Evolutionary conservation across 2,888 invertebrate genomes (phyloP).

Genomic region (Eudemis profundana): DNA sequence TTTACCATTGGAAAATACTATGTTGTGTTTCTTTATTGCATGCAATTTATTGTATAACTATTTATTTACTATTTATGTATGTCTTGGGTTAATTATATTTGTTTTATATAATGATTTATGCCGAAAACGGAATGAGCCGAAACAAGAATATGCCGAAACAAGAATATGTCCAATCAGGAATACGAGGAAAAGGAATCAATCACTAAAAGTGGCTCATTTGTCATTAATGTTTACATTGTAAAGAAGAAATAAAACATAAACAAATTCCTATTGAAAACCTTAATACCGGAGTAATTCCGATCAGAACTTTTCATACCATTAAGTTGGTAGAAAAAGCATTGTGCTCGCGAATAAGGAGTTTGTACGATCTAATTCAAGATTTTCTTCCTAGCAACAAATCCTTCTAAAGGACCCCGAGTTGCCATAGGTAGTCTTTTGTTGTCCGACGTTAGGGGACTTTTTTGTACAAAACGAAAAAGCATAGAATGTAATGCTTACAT

Average conservation of each 20-base stretch:
- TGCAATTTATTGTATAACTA: too few species aligned
- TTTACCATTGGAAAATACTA: too few species aligned
- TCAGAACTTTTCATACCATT: conserved; percentile 10
- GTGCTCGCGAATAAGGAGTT: conserved; percentile 1
- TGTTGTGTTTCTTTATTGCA: too few species aligned
- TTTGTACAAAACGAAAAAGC: conserved; percentile 4
- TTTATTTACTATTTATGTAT: too few species aligned
- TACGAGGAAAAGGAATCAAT: too few species aligned
- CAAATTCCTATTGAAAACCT: not conserved
- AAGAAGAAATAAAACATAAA: not conserved
- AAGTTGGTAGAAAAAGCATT: not conserved
- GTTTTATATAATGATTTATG: too few species aligned
- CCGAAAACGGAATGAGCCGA: too few species aligned
- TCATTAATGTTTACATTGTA: too few species aligned
- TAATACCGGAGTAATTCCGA: not conserved
- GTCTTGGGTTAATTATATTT: too few species aligned
- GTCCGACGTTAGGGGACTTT: conserved; percentile 23
- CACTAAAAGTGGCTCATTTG: too few species aligned
- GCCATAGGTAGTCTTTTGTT: conserved; percentile 33
- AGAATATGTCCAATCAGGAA: too few species aligned
- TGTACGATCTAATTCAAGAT: conserved; percentile 26
- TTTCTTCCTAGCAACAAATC: conserved; percentile 36
- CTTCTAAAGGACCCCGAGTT: conserved; percentile 30
- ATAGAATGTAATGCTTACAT: conserved; percentile 1
- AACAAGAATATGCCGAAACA: too few species aligned